A percentile compares a stretch with the other conserved stretches of the same genome.
phyloP scores from a whole-genome alignment of 2,888 invertebrate genomes.

The Muschampia plurimacula region DNA sequence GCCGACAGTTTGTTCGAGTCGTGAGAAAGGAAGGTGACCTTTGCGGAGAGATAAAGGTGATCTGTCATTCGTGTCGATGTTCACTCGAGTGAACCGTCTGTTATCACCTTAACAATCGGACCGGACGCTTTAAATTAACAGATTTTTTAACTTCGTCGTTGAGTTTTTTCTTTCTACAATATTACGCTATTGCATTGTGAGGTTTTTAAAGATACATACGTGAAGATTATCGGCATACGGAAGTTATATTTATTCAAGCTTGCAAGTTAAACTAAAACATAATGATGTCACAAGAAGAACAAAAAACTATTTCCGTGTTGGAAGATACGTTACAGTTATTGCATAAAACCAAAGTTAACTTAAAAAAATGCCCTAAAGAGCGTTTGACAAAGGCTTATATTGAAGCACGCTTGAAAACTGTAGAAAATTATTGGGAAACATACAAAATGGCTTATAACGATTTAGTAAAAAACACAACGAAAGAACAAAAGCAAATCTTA shows the following conservation, averaged over 20 bases:
- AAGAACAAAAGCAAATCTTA: not conserved
- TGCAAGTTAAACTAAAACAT: not conserved
- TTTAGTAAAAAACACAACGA: not conserved
- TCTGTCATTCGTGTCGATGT: no score
- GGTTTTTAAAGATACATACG: not conserved
- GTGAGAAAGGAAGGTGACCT: no score
- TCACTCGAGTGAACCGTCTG: no score
- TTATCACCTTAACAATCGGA: no score
- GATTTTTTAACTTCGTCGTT: no score
- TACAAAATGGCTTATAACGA: not conserved
- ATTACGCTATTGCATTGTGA: not conserved
- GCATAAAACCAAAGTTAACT: not conserved
- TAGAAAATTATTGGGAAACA: conserved; percentile 5
- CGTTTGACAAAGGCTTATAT: conserved; percentile 6
- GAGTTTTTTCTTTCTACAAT: no score
- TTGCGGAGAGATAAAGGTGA: no score
- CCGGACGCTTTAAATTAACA: no score
- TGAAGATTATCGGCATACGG: not conserved
- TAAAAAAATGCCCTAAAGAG: not conserved
- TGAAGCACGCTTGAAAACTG: conserved; percentile 11
- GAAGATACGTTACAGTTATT: not conserved
- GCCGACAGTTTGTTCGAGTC: no score
- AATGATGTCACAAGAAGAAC: conserved; percentile 4
- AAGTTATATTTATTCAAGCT: not conserved
- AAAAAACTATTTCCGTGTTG: not conserved